These are phyloP conservation scores for Caenorhabditis wallacei DNA, from an alignment of 2,888 invertebrate species.

Conservation along the genomic window DNA sequence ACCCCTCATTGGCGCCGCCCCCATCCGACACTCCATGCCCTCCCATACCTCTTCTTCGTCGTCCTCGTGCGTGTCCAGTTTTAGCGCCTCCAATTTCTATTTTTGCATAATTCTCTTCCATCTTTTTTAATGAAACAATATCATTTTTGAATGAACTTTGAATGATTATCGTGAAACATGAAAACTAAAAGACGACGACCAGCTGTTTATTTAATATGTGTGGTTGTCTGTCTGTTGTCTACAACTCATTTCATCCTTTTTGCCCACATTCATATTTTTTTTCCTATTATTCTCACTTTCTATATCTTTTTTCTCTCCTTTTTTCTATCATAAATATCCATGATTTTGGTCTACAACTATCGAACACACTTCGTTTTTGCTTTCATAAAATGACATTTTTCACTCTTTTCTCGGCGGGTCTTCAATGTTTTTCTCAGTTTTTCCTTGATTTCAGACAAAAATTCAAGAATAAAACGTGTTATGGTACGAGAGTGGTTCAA, in stretches of 20 bases:
- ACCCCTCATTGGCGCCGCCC: conserved; percentile 59
- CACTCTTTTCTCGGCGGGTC: neutral
- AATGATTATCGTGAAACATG: conserved; percentile 1
- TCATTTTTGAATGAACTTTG: conserved; percentile 1
- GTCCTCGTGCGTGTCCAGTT: conserved; percentile 19
- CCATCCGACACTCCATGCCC: conserved; percentile 50
- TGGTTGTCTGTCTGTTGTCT: conserved; percentile 12
- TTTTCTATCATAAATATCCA: conserved; percentile 1
- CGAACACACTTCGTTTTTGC: neutral
- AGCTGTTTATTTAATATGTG: conserved; percentile 45
- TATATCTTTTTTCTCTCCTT: neutral
- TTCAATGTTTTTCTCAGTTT: neutral
- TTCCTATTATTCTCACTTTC: too few species aligned
- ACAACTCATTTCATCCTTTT: conserved; percentile 9
- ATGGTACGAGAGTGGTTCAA: neutral
- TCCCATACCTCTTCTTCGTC: conserved; percentile 55
- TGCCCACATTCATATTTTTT: conserved; percentile 9
- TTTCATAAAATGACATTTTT: neutral
- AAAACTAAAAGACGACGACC: conserved; percentile 10
- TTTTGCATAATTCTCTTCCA: conserved; percentile 5
- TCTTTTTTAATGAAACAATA: neutral
- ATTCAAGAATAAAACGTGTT: too few species aligned
- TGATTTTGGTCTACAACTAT: conserved; percentile 9
- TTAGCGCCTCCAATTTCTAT: conserved; percentile 21
- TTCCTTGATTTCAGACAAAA: too few species aligned